Conservation (phyloP, 2,113 vertebrate species). For the Nansenia antarctica region DNA sequence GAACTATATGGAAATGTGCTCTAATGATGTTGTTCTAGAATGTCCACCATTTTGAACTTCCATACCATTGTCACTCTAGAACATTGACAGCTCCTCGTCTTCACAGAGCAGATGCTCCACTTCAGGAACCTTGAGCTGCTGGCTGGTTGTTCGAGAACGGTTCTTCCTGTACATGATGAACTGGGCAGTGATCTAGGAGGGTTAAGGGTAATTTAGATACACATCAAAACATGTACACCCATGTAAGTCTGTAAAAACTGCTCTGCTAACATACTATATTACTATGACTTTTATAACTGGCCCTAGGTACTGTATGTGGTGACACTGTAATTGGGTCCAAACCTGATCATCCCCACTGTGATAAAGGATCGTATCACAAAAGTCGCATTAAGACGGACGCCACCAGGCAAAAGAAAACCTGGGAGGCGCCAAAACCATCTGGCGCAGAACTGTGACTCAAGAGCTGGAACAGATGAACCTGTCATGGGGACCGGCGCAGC, state of each 20-base stretch:
- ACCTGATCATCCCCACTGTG: not conserved
- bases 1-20: not conserved
- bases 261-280: not conserved
- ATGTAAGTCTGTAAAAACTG: not conserved
- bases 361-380: too few species aligned
- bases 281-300: too few species aligned
- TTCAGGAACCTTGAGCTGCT: constrained; percentile 46
- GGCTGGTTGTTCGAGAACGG: not conserved
- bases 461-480: too few species aligned
- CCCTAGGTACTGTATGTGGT: too few species aligned
- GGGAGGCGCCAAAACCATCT: too few species aligned
- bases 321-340: too few species aligned
- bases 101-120: constrained; percentile 63
- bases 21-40: too few species aligned
- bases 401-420: too few species aligned
- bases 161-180: constrained; percentile 64
- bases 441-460: too few species aligned
- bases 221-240: not conserved
- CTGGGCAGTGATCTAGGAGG: constrained; percentile 63
- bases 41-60: not conserved
- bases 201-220: constrained; percentile 64
- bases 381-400: too few species aligned
- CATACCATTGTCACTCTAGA: constrained; percentile 13
- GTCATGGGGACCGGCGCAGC: too few species aligned
- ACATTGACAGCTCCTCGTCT: constrained; percentile 45